Base-by-base conservation (phyloP, 2,797 vertebrate genomes). In the Falco novaeseelandiae region DNA sequence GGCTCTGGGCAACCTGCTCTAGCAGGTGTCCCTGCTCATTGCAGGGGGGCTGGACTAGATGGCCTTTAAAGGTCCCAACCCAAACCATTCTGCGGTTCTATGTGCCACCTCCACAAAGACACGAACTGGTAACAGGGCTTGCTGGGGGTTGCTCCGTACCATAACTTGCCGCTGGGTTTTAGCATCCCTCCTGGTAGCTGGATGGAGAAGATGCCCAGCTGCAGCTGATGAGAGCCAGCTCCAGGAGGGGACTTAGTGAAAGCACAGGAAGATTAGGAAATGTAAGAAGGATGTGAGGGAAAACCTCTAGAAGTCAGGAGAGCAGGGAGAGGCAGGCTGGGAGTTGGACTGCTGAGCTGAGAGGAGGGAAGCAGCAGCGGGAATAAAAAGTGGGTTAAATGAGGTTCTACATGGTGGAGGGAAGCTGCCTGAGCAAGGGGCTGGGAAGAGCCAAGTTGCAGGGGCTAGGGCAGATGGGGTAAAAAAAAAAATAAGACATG, bases 121-220 rank as follows among this genome's bases (percentile, higher is more conserved):
- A 40, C 1, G 0, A 71, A 48, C 48, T 3, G 1, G 26, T 2
- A 40, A 20, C 6, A 55, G 36, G 48, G 26, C 51, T 85, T 25
- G 20, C 51, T 17, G 13, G 30, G 80, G 63, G 40, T 3, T 36
- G 67, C 48, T 85, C 59, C 2, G 0, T 51, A 52, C n/a, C 7
- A 7, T 0, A 0, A 44, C 26, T 70, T 2, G 0, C 30, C 3
- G 2, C 8, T 1, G 66, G 18, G 42, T 76, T 80, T 86, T 25
- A 42, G 44, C 69, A 49, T 48, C 63, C 32, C 36, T n/a, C 22
- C 30, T 9, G 38, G 11, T 6, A 69, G 46, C 61, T 36, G 25
- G 10, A 57, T 14, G 40, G 52, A 93, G n/a, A 55, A 52, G 23
- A 27, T 5, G 10, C 38, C 21, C 12, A 8, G 48, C 20, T 67